Conservation (phyloP, 2,113 vertebrate species). For the Orthonyx spaldingii region DNA sequence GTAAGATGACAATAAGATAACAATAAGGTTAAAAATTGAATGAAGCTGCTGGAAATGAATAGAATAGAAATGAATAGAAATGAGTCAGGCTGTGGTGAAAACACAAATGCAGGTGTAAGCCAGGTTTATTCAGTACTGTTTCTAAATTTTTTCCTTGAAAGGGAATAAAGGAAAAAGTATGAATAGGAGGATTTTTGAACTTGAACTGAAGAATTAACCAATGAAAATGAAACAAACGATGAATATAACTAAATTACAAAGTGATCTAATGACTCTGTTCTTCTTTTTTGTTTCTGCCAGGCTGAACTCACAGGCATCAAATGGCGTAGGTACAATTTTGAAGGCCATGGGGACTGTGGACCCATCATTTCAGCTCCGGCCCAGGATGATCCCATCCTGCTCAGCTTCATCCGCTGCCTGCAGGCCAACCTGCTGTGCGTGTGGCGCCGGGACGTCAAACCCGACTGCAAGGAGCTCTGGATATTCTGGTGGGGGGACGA, state of each 20-base stretch:
- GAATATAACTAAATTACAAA: background rate
- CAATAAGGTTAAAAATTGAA: background rate
- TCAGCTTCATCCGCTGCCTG: conserved; percentile 95
- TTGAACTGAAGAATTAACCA: background rate
- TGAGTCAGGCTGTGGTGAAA: background rate
- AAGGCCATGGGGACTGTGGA: conserved; percentile 90
- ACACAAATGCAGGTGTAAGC: background rate
- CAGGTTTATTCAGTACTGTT: background rate
- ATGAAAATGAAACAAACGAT: background rate
- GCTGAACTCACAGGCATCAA: conserved; percentile 98
- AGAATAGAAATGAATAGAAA: background rate
- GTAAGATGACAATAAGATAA: background rate
- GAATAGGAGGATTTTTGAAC: background rate
- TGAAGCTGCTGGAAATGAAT: background rate
- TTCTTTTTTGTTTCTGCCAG: conserved; percentile 38
- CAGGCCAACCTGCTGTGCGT: conserved; percentile 96
- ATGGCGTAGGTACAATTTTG: conserved; percentile 98
- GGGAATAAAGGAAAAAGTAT: background rate
- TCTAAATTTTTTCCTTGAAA: background rate
- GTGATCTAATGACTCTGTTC: background rate
- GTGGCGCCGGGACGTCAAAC: conserved; percentile 93
- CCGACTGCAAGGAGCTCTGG: conserved; percentile 92
- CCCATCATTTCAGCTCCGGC: conserved; percentile 96
- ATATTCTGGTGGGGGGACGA: conserved; percentile 99
- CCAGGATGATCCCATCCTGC: conserved; percentile 94